Conservation (phyloP, 2,888 invertebrate species). For the Nephrotoma guestfalica region DNA sequence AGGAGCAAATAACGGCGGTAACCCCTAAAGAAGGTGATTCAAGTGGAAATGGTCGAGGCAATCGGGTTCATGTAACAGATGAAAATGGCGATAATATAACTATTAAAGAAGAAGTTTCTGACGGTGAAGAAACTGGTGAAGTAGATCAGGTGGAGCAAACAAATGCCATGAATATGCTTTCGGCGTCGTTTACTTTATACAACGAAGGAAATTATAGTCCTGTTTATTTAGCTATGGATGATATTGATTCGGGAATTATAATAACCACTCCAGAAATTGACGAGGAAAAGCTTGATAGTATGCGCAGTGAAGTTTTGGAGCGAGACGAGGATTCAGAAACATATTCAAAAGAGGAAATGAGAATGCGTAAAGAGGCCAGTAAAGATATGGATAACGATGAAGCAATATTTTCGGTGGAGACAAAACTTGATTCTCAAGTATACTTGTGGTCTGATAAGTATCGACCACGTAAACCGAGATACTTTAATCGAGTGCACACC, state of each 20-base stretch:
- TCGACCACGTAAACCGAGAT: slow-evolving; percentile 89
- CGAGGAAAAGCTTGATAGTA: slow-evolving; percentile 52
- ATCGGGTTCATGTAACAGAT: slow-evolving; percentile 16
- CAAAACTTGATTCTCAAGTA: slow-evolving; percentile 68
- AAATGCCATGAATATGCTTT: slow-evolving; percentile 12
- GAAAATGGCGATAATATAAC: slow-evolving; percentile 15
- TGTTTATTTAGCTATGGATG: slow-evolving; percentile 41
- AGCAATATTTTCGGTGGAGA: slow-evolving; percentile 83
- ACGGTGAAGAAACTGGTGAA: slow-evolving; percentile 4
- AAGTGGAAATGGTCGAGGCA: slow-evolving; percentile 26
- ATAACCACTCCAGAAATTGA: slow-evolving; percentile 66
- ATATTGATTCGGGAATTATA: slow-evolving; percentile 54
- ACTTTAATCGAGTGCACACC: slow-evolving; percentile 91
- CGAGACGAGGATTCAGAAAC: neutral
- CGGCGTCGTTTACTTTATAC: slow-evolving; percentile 51
- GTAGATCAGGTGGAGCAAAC: slow-evolving; percentile 7
- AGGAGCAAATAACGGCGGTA: slow-evolving; percentile 45
- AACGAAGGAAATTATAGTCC: slow-evolving; percentile 77
- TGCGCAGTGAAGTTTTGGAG: slow-evolving; percentile 31
- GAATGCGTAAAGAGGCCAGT: slow-evolving; percentile 65
- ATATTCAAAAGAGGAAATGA: slow-evolving; percentile 37
- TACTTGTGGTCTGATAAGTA: slow-evolving; percentile 90
- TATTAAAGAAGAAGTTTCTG: slow-evolving; percentile 1
- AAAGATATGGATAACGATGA: slow-evolving; percentile 79
- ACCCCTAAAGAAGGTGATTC: slow-evolving; percentile 22